Percentiles rank a stretch among this genome's conserved stretches.
Evolutionary conservation across 37 sponge, comb jelly and placozoan species (phyloP).

Genomic region (Cladorhizidae sp.): DNA sequence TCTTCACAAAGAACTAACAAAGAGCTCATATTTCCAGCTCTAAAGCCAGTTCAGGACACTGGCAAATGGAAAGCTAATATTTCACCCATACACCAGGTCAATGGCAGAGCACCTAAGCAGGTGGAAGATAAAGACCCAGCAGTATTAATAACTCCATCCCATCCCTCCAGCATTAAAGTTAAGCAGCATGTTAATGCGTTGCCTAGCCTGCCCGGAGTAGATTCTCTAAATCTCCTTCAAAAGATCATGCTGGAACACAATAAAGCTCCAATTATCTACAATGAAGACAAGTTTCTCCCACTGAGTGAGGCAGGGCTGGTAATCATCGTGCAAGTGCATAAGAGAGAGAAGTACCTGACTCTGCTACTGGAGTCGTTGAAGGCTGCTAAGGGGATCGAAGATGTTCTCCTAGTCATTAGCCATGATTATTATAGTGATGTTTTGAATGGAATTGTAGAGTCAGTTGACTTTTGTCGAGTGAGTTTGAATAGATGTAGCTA

Average conservation of each 20-base stretch:
- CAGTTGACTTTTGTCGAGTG: constrained; percentile 66
- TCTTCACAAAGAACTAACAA: no score
- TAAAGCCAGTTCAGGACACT: no score
- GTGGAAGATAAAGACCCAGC: not conserved
- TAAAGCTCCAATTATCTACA: constrained; percentile 22
- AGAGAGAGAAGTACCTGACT: constrained; percentile 61
- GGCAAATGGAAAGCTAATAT: no score
- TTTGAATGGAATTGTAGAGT: constrained; percentile 50
- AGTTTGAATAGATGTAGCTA: no score
- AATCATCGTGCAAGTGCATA: constrained; percentile 78
- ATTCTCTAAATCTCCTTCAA: constrained; percentile 16
- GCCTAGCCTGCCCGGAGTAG: constrained; percentile 23
- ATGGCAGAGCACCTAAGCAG: not conserved
- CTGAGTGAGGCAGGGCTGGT: constrained; percentile 53
- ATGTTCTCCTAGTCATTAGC: constrained; percentile 71
- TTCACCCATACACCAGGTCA: no score
- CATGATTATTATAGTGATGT: constrained; percentile 76
- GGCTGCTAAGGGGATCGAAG: constrained; percentile 47
- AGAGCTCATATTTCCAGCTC: no score
- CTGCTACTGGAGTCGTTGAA: constrained; percentile 67
- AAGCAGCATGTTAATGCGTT: not conserved
- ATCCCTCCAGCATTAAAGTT: no score
- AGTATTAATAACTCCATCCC: no score
- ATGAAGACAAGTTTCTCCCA: constrained; percentile 50
- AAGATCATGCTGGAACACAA: constrained; percentile 16